Conservation (phyloP, 2,113 vertebrate genomes). For the Tyto alba region DNA sequence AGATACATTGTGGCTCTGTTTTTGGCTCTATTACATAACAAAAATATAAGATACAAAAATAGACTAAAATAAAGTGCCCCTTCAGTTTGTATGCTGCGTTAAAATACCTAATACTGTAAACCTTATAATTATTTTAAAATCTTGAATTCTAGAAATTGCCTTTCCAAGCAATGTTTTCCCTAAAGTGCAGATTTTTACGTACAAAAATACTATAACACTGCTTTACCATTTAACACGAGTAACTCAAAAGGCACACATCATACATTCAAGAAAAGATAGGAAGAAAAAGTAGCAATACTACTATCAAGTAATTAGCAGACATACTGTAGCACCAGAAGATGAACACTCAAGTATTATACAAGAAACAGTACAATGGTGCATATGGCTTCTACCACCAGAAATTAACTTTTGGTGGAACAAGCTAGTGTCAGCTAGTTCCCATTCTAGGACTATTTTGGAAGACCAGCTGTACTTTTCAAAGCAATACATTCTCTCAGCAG, state of each 20-base stretch:
- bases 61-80: slow-evolving; percentile 62
- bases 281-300: slow-evolving; percentile 51
- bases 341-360: slow-evolving; percentile 33
- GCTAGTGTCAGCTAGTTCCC: slow-evolving; percentile 20
- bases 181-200: slow-evolving; percentile 86
- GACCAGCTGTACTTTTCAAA: slow-evolving; percentile 63
- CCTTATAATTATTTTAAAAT: slow-evolving; percentile 56
- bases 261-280: slow-evolving; percentile 72
- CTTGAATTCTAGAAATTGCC: slow-evolving; percentile 48
- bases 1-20: neutral
- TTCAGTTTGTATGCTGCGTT: slow-evolving; percentile 50
- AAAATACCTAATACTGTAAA: slow-evolving; percentile 71
- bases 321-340: slow-evolving; percentile 56
- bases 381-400: slow-evolving; percentile 70
- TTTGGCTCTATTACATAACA: slow-evolving; percentile 43
- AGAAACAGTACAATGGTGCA: slow-evolving; percentile 54
- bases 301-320: slow-evolving; percentile 48
- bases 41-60: slow-evolving; percentile 71
- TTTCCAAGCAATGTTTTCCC: slow-evolving; percentile 69
- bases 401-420: slow-evolving; percentile 19
- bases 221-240: slow-evolving; percentile 72
- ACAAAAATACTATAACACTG: slow-evolving; percentile 82
- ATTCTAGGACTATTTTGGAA: slow-evolving; percentile 50
- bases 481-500: slow-evolving; percentile 24
- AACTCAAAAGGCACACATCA: slow-evolving; percentile 83